Percentiles rank a stretch among this genome's conserved stretches.
phyloP scores from a whole-genome alignment of 2,113 vertebrate species.

The Tonatia bakeri region DNA sequence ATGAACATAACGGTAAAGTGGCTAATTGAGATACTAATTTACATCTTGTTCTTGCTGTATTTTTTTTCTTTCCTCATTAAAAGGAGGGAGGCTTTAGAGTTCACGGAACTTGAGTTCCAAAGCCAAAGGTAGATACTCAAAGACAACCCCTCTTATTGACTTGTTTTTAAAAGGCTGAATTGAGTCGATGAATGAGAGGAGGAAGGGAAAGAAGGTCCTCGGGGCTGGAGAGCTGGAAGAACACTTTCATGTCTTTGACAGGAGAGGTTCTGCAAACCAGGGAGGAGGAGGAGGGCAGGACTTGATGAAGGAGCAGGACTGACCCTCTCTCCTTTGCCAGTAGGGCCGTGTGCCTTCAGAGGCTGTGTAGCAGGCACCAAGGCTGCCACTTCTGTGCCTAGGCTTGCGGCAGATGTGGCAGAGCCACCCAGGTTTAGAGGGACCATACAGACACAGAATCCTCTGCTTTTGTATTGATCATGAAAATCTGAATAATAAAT shows the following conservation, averaged over 20 bases:
- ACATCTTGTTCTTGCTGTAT: background rate
- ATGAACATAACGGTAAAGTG: background rate
- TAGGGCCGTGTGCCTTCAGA: background rate
- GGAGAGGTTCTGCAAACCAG: background rate
- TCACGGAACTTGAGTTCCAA: background rate
- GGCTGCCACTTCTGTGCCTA: background rate
- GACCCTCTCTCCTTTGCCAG: background rate
- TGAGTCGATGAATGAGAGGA: background rate
- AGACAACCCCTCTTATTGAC: background rate
- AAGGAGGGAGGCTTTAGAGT: background rate
- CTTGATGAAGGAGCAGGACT: background rate
- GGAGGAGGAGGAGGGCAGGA: background rate
- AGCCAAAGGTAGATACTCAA: background rate
- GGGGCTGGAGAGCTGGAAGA: background rate
- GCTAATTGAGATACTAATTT: slow-evolving; percentile 32
- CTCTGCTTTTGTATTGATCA: background rate
- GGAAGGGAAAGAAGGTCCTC: background rate
- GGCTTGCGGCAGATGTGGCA: background rate
- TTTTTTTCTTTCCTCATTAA: background rate
- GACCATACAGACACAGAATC: background rate
- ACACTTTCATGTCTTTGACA: background rate
- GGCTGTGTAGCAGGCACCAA: too few relatives aligned
- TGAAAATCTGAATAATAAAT: background rate
- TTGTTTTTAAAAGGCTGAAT: background rate
- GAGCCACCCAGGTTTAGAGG: background rate